Base-by-base conservation (phyloP, 2,888 invertebrate species). In the Bombylius discolor region DNA sequence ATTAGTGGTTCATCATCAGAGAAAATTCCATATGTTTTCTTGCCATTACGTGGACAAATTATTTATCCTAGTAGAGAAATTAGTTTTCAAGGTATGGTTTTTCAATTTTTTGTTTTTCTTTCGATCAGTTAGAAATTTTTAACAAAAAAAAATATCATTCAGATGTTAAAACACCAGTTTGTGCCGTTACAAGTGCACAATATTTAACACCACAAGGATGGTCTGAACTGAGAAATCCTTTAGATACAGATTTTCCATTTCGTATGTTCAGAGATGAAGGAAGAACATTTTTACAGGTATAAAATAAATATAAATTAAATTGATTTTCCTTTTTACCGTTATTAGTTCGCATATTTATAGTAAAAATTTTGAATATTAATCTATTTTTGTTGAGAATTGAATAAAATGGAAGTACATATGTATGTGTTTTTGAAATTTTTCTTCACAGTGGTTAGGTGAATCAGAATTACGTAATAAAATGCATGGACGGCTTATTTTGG, bases 41-140 rank as follows among this genome's bases (percentile, higher is more conserved):
- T 92, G 62, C 92, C 92, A 23, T 76, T 89, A 60, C 85, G 87
- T 68, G 89, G 89, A 48, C 91, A 91, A 76, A 88, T 92, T 64
- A 86, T 92, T 64, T 87, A 92, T 75, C 91, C 91, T 3, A 88
- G 89, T 61, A 84, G 85, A 65, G 89, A 91, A 76, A 89, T 92
- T 67, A 83, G 81, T 65, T 87, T 92, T 72, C 78, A 84, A 73
- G 87, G 74, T 74, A 66, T 68, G 67, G 47, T 55, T 54, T 57
- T 47, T 36, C 58, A 62, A 67, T 53, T 57, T 51, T 51, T 47
- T 52, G 8, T 14, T 31, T 39, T 46, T 49, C 9, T 45, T 23
- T 47, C 14, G 53, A 66, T 64, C 59, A n/a, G n/a, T 5, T 69
- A 89, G 89, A 84, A 3, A 31, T 52, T 34, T 23, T 23, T 23